These are phyloP conservation scores for Pectinophora gossypiella DNA, from an alignment of 1,140 invertebrate species.

Conservation along the genomic window DNA sequence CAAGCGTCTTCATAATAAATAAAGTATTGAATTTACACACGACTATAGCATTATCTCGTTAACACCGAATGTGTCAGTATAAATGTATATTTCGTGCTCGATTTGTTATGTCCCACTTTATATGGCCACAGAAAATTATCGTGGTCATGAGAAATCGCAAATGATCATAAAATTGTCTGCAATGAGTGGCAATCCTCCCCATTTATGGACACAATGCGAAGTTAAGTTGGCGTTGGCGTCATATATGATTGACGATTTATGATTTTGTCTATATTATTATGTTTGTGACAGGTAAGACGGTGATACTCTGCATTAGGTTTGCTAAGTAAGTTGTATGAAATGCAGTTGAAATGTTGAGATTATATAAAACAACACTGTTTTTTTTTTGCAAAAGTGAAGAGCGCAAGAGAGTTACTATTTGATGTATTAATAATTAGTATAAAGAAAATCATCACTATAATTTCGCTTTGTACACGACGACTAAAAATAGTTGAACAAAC, in stretches of 20 bases:
- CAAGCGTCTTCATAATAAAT: neutral
- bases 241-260: neutral
- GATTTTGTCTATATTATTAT: neutral
- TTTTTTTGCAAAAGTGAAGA: too few relatives aligned
- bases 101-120: neutral
- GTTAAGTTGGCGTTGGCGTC: neutral
- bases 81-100: neutral
- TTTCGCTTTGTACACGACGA: too few relatives aligned
- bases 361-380: too few relatives aligned
- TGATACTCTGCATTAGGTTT: too few relatives aligned
- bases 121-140: conserved; percentile 1
- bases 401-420: too few relatives aligned
- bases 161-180: conserved; percentile 3
- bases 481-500: neutral
- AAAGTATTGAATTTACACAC: neutral
- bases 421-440: too few relatives aligned
- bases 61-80: neutral
- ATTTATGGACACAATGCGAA: neutral
- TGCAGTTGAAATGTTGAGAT: too few relatives aligned
- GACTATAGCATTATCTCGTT: neutral
- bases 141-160: neutral
- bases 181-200: neutral
- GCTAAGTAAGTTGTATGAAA: too few relatives aligned
- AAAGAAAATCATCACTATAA: too few relatives aligned
- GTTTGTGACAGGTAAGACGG: too few relatives aligned